Evolutionary conservation across 2,797 vertebrate genomes (phyloP).

Genomic region (Peromyscus attwateri): DNA sequence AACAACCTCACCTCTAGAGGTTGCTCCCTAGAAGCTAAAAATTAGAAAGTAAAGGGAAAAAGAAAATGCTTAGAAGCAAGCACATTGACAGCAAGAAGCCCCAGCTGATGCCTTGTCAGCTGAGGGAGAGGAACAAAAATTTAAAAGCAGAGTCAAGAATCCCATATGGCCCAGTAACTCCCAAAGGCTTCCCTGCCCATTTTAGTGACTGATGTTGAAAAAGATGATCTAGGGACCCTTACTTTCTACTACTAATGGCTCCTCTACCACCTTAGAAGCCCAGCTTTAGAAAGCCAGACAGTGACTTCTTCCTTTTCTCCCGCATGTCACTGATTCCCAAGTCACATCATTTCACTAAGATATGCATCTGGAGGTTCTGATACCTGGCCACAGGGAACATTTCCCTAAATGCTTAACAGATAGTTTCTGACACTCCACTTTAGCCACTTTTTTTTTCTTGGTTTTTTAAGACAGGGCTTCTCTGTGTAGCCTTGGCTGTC

Average conservation of each 20-base stretch:
- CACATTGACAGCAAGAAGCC: constrained; percentile 30
- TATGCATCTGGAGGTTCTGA: background rate
- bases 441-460: background rate
- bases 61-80: background rate
- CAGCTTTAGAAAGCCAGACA: background rate
- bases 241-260: background rate
- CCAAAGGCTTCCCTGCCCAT: background rate
- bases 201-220: constrained; percentile 20
- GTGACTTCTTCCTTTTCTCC: background rate
- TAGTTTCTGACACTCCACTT: background rate
- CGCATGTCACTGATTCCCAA: background rate
- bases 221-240: background rate
- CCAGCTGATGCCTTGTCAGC: constrained; percentile 62
- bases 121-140: constrained; percentile 61
- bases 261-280: background rate
- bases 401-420: background rate
- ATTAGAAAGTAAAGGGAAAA: constrained; percentile 43
- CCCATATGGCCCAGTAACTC: background rate
- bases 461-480: background rate
- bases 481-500: background rate
- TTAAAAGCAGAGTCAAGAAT: constrained; percentile 43
- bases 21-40: constrained; percentile 3
- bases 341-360: background rate
- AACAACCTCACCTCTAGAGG: background rate
- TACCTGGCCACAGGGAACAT: background rate